Base-by-base conservation (phyloP, 2,113 vertebrate genomes). In the Protobothrops flavoviridis region DNA sequence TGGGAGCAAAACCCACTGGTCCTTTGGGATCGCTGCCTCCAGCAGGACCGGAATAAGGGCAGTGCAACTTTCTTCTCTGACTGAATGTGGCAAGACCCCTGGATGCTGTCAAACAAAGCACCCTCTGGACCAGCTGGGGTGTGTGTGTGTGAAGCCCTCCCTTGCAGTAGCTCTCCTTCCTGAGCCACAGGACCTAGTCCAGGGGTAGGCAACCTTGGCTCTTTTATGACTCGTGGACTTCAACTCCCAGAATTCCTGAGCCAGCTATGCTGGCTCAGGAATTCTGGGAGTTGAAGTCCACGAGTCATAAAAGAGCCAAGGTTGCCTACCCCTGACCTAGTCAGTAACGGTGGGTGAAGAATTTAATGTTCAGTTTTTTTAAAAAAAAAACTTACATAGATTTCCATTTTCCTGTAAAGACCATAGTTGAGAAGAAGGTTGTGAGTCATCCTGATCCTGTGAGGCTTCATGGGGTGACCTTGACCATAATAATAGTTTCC, bases 401-500 rank as follows among this genome's bases (percentile, higher is more conserved):
- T 99, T 97, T 99, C 99, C 99, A 99, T 99, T 95, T 99, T 99
- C 95, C 99, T 98, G 97, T 99, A 99, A 4, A 99, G 98, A 69
- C 99, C 99, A 39, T 99, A 99, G 97, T 99, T 99, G 88, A 99
- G 98, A 43, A 99, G 98, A 0, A 99, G 98, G 97, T 99, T 99
- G 96, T 99, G 99, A 48, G 99, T 99, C 99, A 99, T 99, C 39
- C 99, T 98, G 94, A 99, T 99, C 97, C 99, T 98, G 96, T 99
- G 99, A 21, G 99, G 99, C 92, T 99, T 99, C 99, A 99, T 99
- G 4, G 99, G 99, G 86, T 99, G 99, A 0, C 99, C 99, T 95
- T 99, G 99, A 81, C 99, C 99, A 57, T 99, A 99, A 94, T 99
- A 99, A 94, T 99, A 99, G 97, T 99, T 99, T 57, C 99, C 99